Base-by-base conservation (phyloP, 2,113 vertebrate genomes). In the Bubo blakistoni region DNA sequence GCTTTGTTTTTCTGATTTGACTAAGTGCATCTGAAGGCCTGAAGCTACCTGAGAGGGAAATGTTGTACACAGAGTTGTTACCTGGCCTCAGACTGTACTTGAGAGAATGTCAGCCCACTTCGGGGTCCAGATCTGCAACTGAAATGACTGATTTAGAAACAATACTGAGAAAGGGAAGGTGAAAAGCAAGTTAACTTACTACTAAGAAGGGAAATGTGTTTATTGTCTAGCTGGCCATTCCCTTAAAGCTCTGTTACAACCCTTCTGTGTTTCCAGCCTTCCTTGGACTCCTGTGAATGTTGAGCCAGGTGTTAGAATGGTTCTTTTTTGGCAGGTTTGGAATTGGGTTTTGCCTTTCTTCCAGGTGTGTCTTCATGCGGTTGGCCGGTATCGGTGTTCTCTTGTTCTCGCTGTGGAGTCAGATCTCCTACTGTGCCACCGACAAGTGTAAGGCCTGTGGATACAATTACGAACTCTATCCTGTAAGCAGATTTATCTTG, bases 281-380 rank as follows among this genome's bases (percentile, higher is more conserved):
- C 29, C 29, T 70, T 70, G 71, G n/a, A 54, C 32, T 82, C 70
- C 36, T 57, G n/a, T 55, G 57, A 58, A 14, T 69, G 42, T 27
- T 38, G 62, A 81, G 42, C 36, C 38, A 46, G 21, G 25, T 69
- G 62, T 67, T 63, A 58, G 30, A 38, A 17, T 44, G 59, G 32
- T n/a, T 51, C 0, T 36, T 67, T 85, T 78, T 46, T 32, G 22
- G 51, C 20, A 61, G 13, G 13, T 66, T 83, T 88, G 46, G 51
- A 47, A 49, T 61, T 34, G 57, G 30, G 10, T 62, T 88, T 84
- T 76, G 20, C 85, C 44, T 80, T 62, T 73, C 46, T 36, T 90
- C 32, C 95, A 99, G 99, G 97, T 99, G 99, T 85, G 98, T 99
- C 85, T 99, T 99, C 42, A 98, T 99, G 98, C 97, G 99, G 5